Evolutionary conservation across 2,888 invertebrate genomes (phyloP), one percentile per base, ranked within the genome.

Genomic region (Drosophila incognita): DNA sequence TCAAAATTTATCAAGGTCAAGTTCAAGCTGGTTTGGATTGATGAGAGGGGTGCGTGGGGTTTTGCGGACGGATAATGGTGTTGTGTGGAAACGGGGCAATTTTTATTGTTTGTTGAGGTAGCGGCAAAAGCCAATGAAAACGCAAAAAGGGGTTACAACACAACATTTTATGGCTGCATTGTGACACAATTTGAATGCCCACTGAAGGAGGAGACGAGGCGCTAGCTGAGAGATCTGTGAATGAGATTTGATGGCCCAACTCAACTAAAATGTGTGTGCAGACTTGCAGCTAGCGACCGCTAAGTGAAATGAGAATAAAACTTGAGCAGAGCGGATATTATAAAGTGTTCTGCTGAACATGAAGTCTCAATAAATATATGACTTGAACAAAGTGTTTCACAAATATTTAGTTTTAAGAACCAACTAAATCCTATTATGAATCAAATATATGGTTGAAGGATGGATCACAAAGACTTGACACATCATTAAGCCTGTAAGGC

Each of bases 1-100:
- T 83, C 82, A 88, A 83, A 65, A 63, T 78, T 82, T 88, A 89
- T 84, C 89, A 89, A 89, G 89, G 89, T 89, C 89, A 89, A 89
- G 89, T 89, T 90, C 89, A 82, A 52, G 62, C 69, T 36, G 42
- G 38, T n/a, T 33, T 10, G 31, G n/a, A 31, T n/a, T 42, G 11
- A 2, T 11, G 42, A 31, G 15, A 33, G 46, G 33, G 42, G 15
- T 15, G 38, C n/a, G 33, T 6, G 60, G 38, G 42, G 15, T 24
- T 46, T 24, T 15, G 46, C 46, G 46, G 24, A 15, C 46, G 15
- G 24, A 24, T 46, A 46, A 46, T 46, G 46, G 31, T 31, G 21
- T 5, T 21, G 57, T 35, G 18, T 33, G 29, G 40, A 21, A 46
- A 15, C 35, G 53, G 68, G 56, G 49, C 51, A 59, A 42, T 52